A percentile compares a stretch with the other conserved stretches of the same genome.
phyloP scores from a whole-genome alignment of 2,797 vertebrate genomes.

The Pseudocheirus occidentalis region DNA sequence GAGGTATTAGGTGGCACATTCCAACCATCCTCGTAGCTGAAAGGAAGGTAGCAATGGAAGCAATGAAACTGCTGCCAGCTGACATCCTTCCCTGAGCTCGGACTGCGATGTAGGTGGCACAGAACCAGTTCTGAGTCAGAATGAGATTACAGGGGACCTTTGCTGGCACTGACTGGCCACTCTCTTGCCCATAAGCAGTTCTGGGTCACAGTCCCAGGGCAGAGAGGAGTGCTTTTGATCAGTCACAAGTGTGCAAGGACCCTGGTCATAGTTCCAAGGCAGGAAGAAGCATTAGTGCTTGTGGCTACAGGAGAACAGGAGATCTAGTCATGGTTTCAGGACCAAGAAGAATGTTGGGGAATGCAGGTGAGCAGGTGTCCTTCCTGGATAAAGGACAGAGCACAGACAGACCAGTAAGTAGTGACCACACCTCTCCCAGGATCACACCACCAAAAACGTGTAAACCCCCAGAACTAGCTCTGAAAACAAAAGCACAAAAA shows the following conservation, averaged over 20 bases:
- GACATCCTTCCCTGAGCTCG: slow-evolving; percentile 75
- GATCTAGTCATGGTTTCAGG: not conserved
- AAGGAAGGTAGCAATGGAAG: slow-evolving; percentile 53
- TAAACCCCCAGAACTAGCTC: not conserved
- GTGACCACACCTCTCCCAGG: not conserved
- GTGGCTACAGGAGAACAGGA: not conserved
- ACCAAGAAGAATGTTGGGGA: not conserved
- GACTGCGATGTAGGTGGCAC: slow-evolving; percentile 56
- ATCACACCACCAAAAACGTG: not conserved
- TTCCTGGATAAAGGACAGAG: not conserved
- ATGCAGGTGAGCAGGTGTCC: not conserved
- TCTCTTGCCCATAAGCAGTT: not conserved
- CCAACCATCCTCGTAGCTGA: slow-evolving; percentile 53
- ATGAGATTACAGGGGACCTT: not conserved
- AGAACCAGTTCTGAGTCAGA: slow-evolving; percentile 61
- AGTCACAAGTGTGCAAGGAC: too few relatives aligned
- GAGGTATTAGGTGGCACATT: slow-evolving; percentile 58
- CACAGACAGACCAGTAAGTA: not conserved
- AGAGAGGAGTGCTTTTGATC: not conserved
- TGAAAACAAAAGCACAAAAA: not conserved
- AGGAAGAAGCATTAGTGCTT: not conserved
- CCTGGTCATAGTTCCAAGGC: too few relatives aligned
- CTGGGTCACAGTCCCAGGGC: not conserved
- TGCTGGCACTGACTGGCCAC: not conserved
- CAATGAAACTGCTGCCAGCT: slow-evolving; percentile 53